These are phyloP conservation scores for Dermatemys mawii DNA, from an alignment of 2,113 vertebrate genomes.

Conservation along the genomic window DNA sequence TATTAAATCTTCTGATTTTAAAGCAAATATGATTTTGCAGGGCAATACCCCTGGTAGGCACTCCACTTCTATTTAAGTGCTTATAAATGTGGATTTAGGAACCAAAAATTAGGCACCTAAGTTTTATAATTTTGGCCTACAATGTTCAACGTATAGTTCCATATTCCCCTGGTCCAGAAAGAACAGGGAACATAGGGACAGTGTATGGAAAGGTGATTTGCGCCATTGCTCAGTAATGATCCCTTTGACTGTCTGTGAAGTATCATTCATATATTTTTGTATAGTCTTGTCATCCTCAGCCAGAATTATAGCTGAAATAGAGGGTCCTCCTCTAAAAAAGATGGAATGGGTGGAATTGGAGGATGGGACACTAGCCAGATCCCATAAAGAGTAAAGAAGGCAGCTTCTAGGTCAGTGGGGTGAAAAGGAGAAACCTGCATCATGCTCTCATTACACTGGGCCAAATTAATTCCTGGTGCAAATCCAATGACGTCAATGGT, in stretches of 20 bases:
- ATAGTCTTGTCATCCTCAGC: background rate
- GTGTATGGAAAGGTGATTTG: background rate
- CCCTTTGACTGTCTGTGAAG: constrained; percentile 54
- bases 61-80: background rate
- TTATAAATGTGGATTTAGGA: background rate
- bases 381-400: background rate
- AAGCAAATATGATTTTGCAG: background rate
- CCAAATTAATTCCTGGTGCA: constrained; percentile 27
- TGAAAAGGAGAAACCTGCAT: constrained; percentile 28
- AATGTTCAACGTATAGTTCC: background rate
- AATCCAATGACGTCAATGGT: background rate
- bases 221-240: constrained; percentile 49
- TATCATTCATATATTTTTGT: constrained; percentile 20
- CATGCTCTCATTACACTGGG: background rate
- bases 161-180: background rate
- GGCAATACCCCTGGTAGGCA: background rate
- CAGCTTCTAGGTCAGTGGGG: background rate
- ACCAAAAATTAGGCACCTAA: background rate
- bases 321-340: background rate
- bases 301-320: constrained; percentile 52
- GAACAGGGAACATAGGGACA: background rate
- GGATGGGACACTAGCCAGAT: background rate
- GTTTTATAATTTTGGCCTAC: background rate
- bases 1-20: background rate
- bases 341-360: background rate